phyloP scores from a whole-genome alignment of 2,113 vertebrate species.

The Columba janthina region DNA sequence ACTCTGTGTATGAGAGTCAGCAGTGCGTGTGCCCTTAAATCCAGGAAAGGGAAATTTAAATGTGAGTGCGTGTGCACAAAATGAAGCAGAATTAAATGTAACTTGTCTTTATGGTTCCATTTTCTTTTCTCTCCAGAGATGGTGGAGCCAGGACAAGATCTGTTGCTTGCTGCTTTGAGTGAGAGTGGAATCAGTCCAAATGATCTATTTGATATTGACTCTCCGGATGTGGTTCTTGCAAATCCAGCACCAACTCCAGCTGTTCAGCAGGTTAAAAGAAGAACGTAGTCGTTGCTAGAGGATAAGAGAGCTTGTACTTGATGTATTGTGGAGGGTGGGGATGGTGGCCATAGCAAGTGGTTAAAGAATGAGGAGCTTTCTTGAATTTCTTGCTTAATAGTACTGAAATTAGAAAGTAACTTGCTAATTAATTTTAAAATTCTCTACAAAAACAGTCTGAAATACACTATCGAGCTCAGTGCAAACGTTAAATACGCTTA shows the following conservation, averaged over 20 bases:
- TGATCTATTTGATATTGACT: constrained; percentile 94
- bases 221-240: constrained; percentile 82
- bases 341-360: neutral
- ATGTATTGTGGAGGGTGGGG: neutral
- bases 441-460: neutral
- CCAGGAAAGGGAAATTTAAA: neutral
- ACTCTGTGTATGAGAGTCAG: neutral
- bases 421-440: neutral
- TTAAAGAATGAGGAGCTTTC: neutral
- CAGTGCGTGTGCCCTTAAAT: neutral
- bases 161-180: constrained; percentile 96
- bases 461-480: neutral
- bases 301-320: neutral
- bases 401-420: neutral
- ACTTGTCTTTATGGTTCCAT: neutral
- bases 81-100: neutral
- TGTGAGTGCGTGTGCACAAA: neutral
- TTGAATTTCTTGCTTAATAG: neutral
- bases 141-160: constrained; percentile 98
- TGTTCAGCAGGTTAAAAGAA: constrained; percentile 85
- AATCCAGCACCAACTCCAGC: constrained; percentile 76
- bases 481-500: neutral
- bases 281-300: neutral
- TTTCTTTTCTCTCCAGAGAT: constrained; percentile 76
- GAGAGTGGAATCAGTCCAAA: constrained; percentile 99